phyloP scores from a whole-genome alignment of 2,888 invertebrate genomes.

The Hecatera dysodea region DNA sequence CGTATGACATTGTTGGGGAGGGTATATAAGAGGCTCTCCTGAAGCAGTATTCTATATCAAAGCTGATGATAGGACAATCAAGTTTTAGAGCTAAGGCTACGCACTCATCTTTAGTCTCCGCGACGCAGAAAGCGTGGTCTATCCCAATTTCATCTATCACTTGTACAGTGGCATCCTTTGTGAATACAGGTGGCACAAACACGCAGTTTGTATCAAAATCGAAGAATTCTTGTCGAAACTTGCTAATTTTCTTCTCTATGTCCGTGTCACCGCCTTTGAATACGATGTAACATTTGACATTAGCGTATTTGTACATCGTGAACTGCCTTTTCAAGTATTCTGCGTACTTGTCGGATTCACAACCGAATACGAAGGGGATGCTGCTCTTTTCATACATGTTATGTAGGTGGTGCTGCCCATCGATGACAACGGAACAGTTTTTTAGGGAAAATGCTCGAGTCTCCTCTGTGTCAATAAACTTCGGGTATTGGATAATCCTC shows the following conservation, averaged over 20 bases:
- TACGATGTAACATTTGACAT: constrained; percentile 72
- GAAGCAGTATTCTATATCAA: constrained; percentile 72
- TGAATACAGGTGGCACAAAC: constrained; percentile 62
- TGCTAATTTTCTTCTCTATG: constrained; percentile 49
- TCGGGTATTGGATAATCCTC: constrained; percentile 36
- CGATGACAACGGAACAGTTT: constrained; percentile 71
- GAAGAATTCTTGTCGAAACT: not conserved
- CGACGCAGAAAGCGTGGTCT: constrained; percentile 67
- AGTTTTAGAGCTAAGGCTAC: constrained; percentile 70
- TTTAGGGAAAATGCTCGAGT: constrained; percentile 46
- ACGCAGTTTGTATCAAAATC: constrained; percentile 8
- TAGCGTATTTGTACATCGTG: constrained; percentile 68
- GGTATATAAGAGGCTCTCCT: constrained; percentile 70
- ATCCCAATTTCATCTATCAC: constrained; percentile 71
- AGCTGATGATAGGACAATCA: constrained; percentile 71
- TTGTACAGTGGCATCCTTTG: constrained; percentile 66
- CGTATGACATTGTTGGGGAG: constrained; percentile 41
- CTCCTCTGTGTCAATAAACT: not conserved
- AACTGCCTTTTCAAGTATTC: constrained; percentile 63
- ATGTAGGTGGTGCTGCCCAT: constrained; percentile 72
- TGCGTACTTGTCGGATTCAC: constrained; percentile 71
- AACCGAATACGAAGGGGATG: constrained; percentile 66
- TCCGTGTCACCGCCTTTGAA: constrained; percentile 73
- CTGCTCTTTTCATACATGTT: constrained; percentile 59
- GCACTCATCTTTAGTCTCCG: constrained; percentile 70